These are phyloP conservation scores for Epizoanthus scotinus DNA, from an alignment of 92 coral and sea anemone species.

Conservation along the genomic window DNA sequence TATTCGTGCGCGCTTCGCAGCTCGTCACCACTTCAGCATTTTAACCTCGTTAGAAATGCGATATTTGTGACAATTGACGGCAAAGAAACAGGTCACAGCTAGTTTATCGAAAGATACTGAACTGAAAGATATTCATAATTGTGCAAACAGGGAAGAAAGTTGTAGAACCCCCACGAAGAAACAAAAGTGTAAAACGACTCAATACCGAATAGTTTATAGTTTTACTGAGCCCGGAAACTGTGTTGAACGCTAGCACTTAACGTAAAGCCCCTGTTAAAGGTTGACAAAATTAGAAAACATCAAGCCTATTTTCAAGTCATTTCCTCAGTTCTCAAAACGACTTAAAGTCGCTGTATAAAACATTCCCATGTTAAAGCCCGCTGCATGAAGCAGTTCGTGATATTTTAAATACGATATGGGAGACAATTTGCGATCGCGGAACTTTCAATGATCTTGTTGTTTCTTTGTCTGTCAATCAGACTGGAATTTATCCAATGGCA, in stretches of 20 bases:
- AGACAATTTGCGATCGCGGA: constrained; percentile 33
- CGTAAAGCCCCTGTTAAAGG: constrained; percentile 35
- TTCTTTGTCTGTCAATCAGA: constrained; percentile 81
- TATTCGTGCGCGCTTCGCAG: neutral
- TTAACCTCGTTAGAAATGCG: constrained; percentile 30
- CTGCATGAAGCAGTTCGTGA: neutral
- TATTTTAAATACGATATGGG: neutral
- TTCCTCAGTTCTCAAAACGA: constrained; percentile 10
- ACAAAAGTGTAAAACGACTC: constrained; percentile 26
- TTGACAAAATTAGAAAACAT: constrained; percentile 14
- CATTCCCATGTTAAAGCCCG: neutral
- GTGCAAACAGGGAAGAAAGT: neutral
- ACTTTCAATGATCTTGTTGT: constrained; percentile 52
- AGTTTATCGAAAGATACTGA: neutral
- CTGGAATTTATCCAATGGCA: constrained; percentile 74
- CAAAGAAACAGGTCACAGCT: neutral
- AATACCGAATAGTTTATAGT: constrained; percentile 22
- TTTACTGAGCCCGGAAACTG: constrained; percentile 39
- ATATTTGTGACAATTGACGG: neutral
- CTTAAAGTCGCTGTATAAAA: too few species aligned
- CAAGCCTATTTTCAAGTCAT: neutral
- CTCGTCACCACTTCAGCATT: constrained; percentile 39
- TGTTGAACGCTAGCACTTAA: constrained; percentile 35
- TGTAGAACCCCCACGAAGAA: constrained; percentile 41
- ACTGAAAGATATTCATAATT: constrained; percentile 16